Percentiles rank a stretch among this genome's conserved stretches.
These are phyloP conservation scores for Apotomis betuletana DNA, from an alignment of 2,888 invertebrate species.

Conservation along the genomic window DNA sequence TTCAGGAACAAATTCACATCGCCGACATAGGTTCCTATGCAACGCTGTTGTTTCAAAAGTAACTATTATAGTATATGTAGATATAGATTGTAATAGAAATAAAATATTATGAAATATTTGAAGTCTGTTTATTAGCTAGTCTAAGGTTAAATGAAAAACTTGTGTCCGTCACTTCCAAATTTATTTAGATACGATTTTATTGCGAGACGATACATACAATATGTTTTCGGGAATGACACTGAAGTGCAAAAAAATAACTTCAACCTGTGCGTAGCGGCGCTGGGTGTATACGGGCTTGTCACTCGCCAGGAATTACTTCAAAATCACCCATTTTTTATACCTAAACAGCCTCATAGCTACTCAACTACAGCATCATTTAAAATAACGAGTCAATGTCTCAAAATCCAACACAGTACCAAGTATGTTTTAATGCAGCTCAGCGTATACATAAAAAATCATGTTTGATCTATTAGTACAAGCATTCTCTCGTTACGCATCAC, in stretches of 20 bases:
- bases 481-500: conserved; percentile 7
- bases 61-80: conserved; percentile 26
- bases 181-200: conserved; percentile 73
- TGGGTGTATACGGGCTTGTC: background rate
- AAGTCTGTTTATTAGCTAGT: background rate
- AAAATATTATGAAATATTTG: background rate
- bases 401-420: background rate
- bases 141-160: conserved; percentile 41
- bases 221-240: conserved; percentile 56
- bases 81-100: conserved; percentile 28
- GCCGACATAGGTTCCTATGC: conserved; percentile 86
- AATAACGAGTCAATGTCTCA: background rate
- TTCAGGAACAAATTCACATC: conserved; percentile 88
- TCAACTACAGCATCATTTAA: conserved; percentile 2
- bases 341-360: conserved; percentile 7
- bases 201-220: conserved; percentile 66
- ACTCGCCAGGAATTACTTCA: background rate
- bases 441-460: conserved; percentile 6
- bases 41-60: conserved; percentile 62
- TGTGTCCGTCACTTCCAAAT: conserved; percentile 62
- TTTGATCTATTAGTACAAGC: conserved; percentile 31
- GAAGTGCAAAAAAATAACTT: conserved; percentile 30
- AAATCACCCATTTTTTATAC: background rate
- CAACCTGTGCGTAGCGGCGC: background rate
- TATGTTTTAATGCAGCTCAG: conserved; percentile 32